These are phyloP conservation scores for Ophioninae sp. DNA, from an alignment of 2,888 invertebrate genomes.

Conservation along the genomic window DNA sequence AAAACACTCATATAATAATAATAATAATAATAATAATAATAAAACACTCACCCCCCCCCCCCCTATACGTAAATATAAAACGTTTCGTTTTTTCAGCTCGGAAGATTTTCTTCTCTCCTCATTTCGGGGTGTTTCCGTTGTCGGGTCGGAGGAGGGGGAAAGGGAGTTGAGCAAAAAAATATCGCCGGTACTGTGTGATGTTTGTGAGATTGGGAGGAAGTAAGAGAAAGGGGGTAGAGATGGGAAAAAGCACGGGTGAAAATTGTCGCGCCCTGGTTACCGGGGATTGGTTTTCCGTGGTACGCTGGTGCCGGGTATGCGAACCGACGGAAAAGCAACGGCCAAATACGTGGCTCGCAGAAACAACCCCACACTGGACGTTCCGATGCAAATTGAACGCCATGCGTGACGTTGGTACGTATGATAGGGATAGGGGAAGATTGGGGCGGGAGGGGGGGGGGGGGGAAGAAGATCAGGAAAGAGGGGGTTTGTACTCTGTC, in stretches of 20 bases:
- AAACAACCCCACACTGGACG: slow-evolving; percentile 45
- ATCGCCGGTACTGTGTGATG: slow-evolving; percentile 10
- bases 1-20: too few species aligned
- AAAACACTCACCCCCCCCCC: too few species aligned
- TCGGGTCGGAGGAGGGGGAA: neutral
- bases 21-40: too few species aligned
- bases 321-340: slow-evolving; percentile 19
- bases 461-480: too few species aligned
- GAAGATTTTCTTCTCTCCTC: slow-evolving; percentile 5
- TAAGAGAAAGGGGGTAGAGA: neutral
- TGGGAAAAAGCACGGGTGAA: slow-evolving; percentile 14
- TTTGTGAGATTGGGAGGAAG: neutral
- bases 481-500: too few species aligned
- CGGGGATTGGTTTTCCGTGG: slow-evolving; percentile 42
- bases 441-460: too few species aligned
- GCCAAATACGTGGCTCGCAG: slow-evolving; percentile 8
- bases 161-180: neutral
- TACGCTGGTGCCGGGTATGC: slow-evolving; percentile 29
- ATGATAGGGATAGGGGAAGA: neutral
- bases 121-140: neutral
- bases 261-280: slow-evolving; percentile 30
- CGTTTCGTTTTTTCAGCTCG: neutral
- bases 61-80: neutral
- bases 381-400: slow-evolving; percentile 62
- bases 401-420: slow-evolving; percentile 10